A percentile compares a stretch with the other conserved stretches of the same genome.
These are phyloP conservation scores for Scolanthus callimorphus DNA, from an alignment of 92 coral and sea anemone genomes.

Conservation along the genomic window DNA sequence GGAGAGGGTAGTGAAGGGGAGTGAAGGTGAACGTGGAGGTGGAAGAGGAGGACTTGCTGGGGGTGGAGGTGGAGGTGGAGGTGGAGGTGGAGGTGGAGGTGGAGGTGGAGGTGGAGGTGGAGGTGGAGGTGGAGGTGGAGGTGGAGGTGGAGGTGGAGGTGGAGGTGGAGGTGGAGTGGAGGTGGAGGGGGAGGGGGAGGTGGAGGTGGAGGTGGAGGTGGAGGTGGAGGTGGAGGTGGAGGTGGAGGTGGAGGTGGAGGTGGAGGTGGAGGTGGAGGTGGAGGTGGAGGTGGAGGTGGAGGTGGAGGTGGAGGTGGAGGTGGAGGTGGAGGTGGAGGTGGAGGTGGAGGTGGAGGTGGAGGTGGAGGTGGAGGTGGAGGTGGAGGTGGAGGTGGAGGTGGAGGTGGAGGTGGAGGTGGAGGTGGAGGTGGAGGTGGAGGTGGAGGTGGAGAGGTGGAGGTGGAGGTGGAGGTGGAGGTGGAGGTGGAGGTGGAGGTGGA, in stretches of 20 bases:
- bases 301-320: slow-evolving; percentile 2
- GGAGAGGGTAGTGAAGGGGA: no score
- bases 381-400: slow-evolving; percentile 1
- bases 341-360: slow-evolving; percentile 2
- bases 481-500: slow-evolving; percentile 2
- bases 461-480: slow-evolving; percentile 2
- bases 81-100: slow-evolving; percentile 2
- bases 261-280: slow-evolving; percentile 2
- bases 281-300: slow-evolving; percentile 2
- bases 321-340: slow-evolving; percentile 2
- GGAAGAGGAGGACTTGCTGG: no score
- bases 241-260: slow-evolving; percentile 2
- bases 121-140: slow-evolving; percentile 2
- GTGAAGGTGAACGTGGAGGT: no score
- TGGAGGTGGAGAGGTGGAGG: slow-evolving; percentile 2
- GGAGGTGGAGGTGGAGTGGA: no score
- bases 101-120: slow-evolving; percentile 2
- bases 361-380: slow-evolving; percentile 2
- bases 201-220: slow-evolving; percentile 2
- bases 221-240: slow-evolving; percentile 2
- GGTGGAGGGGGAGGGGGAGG: slow-evolving; percentile 1
- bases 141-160: no score
- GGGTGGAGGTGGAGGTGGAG: slow-evolving; percentile 2
- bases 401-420: slow-evolving; percentile 2
- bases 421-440: slow-evolving; percentile 2